Evolutionary conservation across 2,797 vertebrate species (phyloP), one percentile per base, ranked within the genome.

Genomic region (Gila robusta): DNA sequence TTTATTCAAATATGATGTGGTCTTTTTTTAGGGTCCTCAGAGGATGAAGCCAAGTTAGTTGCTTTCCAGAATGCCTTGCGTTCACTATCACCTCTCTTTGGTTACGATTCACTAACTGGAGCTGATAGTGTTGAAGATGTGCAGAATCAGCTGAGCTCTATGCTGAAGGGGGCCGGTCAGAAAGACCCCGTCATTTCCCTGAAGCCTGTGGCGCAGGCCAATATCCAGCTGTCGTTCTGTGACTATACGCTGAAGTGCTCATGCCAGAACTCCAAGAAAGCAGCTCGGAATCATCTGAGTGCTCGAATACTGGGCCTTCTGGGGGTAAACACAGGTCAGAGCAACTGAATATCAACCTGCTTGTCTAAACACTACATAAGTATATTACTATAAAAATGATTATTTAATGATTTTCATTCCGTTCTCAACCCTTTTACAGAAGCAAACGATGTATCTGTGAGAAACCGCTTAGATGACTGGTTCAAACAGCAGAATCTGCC

Each of bases 381-480:
- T 76, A n/a, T 2, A 5, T 52, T 52, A 16, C 35, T 9, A 47
- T 8, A 28, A 47, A 52, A 28, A 19, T 26, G 2, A 32, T 6
- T 5, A 67, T 52, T 19, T 1, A n/a, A 35, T 52, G 2, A 52
- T 64, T 35, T 28, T n/a, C 16, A 66, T 66, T 66, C 28, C 1
- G 19, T 77, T 82, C 4, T 82, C 32, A 8, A 32, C 49, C 49
- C 0, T 69, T 54, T 87, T 82, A 35, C 80, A 89, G 82, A 47
- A 14, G n/a, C 32, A 26, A 56, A 83, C 16, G 6, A 5, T n/a
- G 4, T 21, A 1, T 76, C 84, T 28, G 59, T 54, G 54, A 91
- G 87, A 84, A 91, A 89, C 81, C 28, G 16, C 39, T 67, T 92
- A 23, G 77, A 91, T 28, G 88, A 89, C 3, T 93, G 92, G 92